Evolutionary conservation across 2,113 vertebrate species (phyloP).

Genomic region (Castor canadensis): DNA sequence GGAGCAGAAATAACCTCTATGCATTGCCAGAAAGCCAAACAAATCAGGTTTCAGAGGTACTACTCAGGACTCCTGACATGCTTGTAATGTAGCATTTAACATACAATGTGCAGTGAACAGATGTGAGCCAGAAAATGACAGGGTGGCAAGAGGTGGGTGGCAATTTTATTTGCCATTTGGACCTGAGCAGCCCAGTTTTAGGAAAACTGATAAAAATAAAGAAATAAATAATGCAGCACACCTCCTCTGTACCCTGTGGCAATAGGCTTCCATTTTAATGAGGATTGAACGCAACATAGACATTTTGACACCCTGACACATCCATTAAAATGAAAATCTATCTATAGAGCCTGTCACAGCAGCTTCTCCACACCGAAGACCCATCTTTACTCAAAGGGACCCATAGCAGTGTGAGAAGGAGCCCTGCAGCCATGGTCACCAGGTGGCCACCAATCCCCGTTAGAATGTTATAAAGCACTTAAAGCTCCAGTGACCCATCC

Average conservation of each 20-base stretch:
- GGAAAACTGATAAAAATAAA: constrained; percentile 54
- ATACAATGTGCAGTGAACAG: constrained; percentile 39
- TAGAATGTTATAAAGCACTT: accelerated
- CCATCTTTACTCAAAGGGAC: background rate
- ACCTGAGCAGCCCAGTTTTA: constrained; percentile 66
- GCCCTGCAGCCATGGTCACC: background rate
- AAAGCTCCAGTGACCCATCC: background rate
- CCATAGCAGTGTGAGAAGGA: background rate
- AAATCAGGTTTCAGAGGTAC: background rate
- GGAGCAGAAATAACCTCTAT: background rate
- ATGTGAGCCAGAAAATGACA: constrained; percentile 65
- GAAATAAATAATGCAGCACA: constrained; percentile 56
- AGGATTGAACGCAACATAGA: constrained; percentile 29
- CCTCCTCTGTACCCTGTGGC: background rate
- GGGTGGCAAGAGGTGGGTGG: constrained; percentile 65
- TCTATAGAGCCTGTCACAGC: constrained; percentile 13
- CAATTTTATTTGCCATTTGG: constrained; percentile 72
- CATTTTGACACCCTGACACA: constrained; percentile 16
- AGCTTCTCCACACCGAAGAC: background rate
- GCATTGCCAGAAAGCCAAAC: constrained; percentile 2
- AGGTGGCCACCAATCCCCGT: accelerated
- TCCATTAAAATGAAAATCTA: constrained; percentile 57
- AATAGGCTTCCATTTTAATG: constrained; percentile 62
- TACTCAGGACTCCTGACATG: background rate
- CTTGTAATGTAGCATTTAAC: constrained; percentile 50